A percentile compares a stretch with the other conserved stretches of the same genome.
Evolutionary conservation across 2,888 invertebrate genomes (phyloP).

Genomic region (Rhagophthalmus giganteus): DNA sequence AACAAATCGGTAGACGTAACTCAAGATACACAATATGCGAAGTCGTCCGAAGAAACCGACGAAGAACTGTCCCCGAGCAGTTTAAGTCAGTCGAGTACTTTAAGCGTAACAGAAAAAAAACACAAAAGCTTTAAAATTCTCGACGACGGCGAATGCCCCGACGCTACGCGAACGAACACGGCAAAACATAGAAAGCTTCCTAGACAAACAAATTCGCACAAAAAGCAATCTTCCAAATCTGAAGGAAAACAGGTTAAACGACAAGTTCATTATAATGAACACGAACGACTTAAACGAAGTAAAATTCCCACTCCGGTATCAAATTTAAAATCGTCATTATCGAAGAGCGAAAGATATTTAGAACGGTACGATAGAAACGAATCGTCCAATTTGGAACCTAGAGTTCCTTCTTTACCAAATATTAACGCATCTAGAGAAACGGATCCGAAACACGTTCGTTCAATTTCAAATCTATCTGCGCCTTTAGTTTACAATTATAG

Average conservation of each 20-base stretch:
- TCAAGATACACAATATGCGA: too few species aligned
- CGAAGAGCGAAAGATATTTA: slow-evolving; percentile 49
- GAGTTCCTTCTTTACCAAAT: slow-evolving; percentile 49
- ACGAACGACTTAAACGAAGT: slow-evolving; percentile 34
- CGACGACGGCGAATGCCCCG: slow-evolving; percentile 35
- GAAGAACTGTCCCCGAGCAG: slow-evolving; percentile 33
- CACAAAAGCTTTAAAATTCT: slow-evolving; percentile 52
- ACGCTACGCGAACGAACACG: slow-evolving; percentile 4
- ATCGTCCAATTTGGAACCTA: slow-evolving; percentile 38
- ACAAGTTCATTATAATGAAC: slow-evolving; percentile 13
- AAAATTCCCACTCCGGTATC: slow-evolving; percentile 47
- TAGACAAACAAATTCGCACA: too few species aligned
- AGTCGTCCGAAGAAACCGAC: slow-evolving; percentile 31
- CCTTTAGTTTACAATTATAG: slow-evolving; percentile 36
- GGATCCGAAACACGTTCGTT: slow-evolving; percentile 30
- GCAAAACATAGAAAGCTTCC: slow-evolving; percentile 1
- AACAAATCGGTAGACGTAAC: too few species aligned
- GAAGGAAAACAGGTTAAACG: slow-evolving; percentile 36
- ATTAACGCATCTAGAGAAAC: slow-evolving; percentile 33
- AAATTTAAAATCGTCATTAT: slow-evolving; percentile 36
- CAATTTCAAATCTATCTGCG: slow-evolving; percentile 30
- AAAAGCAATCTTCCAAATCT: slow-evolving; percentile 41
- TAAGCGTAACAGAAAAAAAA: slow-evolving; percentile 37
- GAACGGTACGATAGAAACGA: slow-evolving; percentile 34
- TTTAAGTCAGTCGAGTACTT: slow-evolving; percentile 28